Base-by-base conservation (phyloP, 2,888 invertebrate species). In the Caenorhabditis wallacei region DNA sequence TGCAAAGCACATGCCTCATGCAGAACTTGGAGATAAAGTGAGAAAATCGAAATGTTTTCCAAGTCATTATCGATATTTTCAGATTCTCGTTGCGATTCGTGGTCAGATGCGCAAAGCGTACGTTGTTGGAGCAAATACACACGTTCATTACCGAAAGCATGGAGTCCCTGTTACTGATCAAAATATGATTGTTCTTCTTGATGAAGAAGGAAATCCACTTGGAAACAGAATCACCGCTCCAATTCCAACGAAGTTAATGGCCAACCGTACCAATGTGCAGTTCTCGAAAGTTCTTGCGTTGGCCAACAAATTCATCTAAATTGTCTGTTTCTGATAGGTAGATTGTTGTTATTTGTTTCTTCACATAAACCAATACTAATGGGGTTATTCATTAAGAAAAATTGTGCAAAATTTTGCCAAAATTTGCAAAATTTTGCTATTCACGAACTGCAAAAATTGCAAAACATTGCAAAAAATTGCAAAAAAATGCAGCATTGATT, bases 181-280 rank as follows among this genome's bases (percentile, higher is more conserved):
- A 10, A 92, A 92, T 88, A 99, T 99, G 93, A 93, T 98, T 71
- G 98, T 99, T 0, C 93, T 99, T 0, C 95, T 99, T 53, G 86
- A 88, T 56, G 88, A 85, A 54, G 85, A 84, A 80, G 98, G 98
- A 20, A 95, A 95, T 16, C 99, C 99, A 0, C 93, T 98, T 3
- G 99, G 99, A 20, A 99, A 96, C 1, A 94, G 98, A 88, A 96
- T 99, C 88, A 95, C 96, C 89, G 97, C 96, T 1, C 99, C 99
- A 0, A 95, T 99, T 83, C 99, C 99, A 0, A 95, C 88, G 1
- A 84, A 85, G 30, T 81, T 92, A 22, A 82, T 90, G 26, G 85
- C 86, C 10, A 88, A 88, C 46, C 84, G 89, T 10, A 83, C 84
- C 54, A 85, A 88, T 61, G 86, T 86, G 10, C 87, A 88, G 57